These are phyloP conservation scores for Anhinga rufa DNA, from an alignment of 2,113 vertebrate genomes.

Conservation along the genomic window DNA sequence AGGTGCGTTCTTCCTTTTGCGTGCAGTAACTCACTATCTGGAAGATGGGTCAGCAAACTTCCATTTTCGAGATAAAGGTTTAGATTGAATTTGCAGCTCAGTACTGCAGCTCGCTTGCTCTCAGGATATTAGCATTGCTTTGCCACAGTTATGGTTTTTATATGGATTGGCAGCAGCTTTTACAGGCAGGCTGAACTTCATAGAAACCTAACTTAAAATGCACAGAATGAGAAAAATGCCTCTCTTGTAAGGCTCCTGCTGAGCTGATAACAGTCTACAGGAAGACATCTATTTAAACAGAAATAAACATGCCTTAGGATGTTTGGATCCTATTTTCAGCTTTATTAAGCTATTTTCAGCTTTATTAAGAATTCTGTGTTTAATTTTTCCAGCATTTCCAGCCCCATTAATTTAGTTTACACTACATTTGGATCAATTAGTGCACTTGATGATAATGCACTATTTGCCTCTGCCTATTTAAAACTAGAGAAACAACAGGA, in stretches of 20 bases:
- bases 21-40: background rate
- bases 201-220: slow-evolving; percentile 45
- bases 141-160: slow-evolving; percentile 21
- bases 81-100: slow-evolving; percentile 18
- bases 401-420: slow-evolving; percentile 56
- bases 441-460: slow-evolving; percentile 13
- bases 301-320: slow-evolving; percentile 64
- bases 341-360: slow-evolving; percentile 70
- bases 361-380: slow-evolving; percentile 70
- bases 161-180: slow-evolving; percentile 46
- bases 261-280: slow-evolving; percentile 60
- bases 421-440: slow-evolving; percentile 57
- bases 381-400: slow-evolving; percentile 59
- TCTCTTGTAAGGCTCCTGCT: slow-evolving; percentile 37
- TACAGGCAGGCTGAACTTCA: slow-evolving; percentile 38
- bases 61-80: background rate
- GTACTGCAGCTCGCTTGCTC: background rate
- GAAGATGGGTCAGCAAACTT: background rate
- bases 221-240: slow-evolving; percentile 44
- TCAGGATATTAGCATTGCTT: slow-evolving; percentile 1
- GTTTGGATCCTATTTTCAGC: slow-evolving; percentile 56
- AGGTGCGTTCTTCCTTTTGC: background rate
- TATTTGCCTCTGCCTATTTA: slow-evolving; percentile 14
- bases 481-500: background rate
- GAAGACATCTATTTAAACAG: slow-evolving; percentile 69